phyloP scores from a whole-genome alignment of 2,113 vertebrate genomes.

The Sigmodon hispidus region DNA sequence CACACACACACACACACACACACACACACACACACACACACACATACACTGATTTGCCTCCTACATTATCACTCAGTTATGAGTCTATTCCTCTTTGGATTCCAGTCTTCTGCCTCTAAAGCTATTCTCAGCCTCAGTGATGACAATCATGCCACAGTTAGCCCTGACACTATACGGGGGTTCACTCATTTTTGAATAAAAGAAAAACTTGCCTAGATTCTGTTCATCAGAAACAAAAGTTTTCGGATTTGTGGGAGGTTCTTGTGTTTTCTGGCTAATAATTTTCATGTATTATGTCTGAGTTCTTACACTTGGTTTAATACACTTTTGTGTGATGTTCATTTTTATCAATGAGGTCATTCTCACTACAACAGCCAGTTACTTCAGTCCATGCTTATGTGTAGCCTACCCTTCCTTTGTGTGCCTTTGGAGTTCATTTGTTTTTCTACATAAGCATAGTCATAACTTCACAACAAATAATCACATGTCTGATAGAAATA shows the following conservation, averaged over 20 bases:
- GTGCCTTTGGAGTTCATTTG: not conserved
- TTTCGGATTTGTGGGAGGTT: not conserved
- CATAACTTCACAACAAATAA: not conserved
- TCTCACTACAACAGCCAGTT: not conserved
- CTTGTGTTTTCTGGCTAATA: not conserved
- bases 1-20: not conserved
- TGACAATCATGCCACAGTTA: not conserved
- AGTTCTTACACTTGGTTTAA: conserved; percentile 13
- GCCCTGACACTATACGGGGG: not conserved
- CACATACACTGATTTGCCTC: not conserved
- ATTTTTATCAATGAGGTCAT: not conserved
- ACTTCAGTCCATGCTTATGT: not conserved
- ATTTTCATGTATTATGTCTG: not conserved
- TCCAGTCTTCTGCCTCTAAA: not conserved
- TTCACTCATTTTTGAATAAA: not conserved
- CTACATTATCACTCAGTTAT: not conserved
- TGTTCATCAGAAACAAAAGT: not conserved
- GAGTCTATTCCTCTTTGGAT: not conserved
- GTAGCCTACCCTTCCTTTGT: not conserved
- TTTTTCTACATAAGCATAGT: not conserved
- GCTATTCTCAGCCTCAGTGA: not conserved
- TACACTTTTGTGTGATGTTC: not conserved
- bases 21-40: not conserved
- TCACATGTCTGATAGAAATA: not conserved
- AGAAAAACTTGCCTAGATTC: not conserved